A percentile compares a stretch with the other conserved stretches of the same genome.
Conservation (phyloP, 2,113 vertebrate genomes). For the Crypturellus undulatus region DNA sequence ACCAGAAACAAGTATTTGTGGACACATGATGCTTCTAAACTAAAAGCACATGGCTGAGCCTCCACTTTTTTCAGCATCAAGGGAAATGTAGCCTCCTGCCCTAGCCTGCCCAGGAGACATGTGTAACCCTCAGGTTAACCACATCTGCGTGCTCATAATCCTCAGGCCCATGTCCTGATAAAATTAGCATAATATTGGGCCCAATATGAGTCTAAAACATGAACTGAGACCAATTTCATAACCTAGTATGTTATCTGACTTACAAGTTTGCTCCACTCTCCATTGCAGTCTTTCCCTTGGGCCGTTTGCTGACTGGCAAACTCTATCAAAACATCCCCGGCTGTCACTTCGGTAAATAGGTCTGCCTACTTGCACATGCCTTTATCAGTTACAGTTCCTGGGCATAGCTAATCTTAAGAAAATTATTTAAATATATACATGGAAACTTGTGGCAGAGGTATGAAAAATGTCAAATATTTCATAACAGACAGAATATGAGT, state of each 20-base stretch:
- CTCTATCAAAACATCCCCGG: not conserved
- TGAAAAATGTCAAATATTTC: not conserved
- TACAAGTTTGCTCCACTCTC: not conserved
- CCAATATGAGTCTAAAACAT: not conserved
- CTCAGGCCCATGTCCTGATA: not conserved
- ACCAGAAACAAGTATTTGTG: not conserved
- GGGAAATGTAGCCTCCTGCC: not conserved
- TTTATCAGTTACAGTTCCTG: not conserved
- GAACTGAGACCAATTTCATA: not conserved
- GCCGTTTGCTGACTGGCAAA: not conserved
- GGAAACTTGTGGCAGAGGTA: not conserved
- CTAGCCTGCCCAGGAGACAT: not conserved
- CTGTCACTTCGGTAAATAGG: not conserved
- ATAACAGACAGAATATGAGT: not conserved
- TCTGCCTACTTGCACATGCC: not conserved
- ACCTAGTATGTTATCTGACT: not conserved
- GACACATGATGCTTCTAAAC: not conserved
- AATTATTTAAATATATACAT: not conserved
- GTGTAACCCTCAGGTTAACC: not conserved
- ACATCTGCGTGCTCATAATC: not conserved
- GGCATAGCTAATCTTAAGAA: not conserved
- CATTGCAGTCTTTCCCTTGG: not conserved
- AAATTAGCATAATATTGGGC: not conserved
- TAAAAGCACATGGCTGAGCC: not conserved
- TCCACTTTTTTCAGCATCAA: not conserved